Conservation (phyloP, 2,113 vertebrate species). For the Platysteira castanea region DNA sequence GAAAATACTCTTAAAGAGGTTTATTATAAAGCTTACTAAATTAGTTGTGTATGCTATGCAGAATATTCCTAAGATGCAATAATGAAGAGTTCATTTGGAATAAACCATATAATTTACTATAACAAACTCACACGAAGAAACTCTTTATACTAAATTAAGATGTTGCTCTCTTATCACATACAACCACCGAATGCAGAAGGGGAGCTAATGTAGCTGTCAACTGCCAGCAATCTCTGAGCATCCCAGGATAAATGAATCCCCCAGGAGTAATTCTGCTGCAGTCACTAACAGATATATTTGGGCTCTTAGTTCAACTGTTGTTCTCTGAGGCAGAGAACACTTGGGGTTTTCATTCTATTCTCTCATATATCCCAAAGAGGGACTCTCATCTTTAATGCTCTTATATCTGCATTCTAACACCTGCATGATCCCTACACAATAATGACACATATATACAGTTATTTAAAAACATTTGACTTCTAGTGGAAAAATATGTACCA, state of each 20-base stretch:
- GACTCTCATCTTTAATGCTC: neutral
- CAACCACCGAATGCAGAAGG: neutral
- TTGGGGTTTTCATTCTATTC: neutral
- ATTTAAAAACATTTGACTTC: neutral
- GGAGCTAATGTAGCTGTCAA: constrained; percentile 42
- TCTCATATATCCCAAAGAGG: neutral
- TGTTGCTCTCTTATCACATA: neutral
- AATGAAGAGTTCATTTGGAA: neutral
- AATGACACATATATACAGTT: neutral
- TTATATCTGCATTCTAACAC: neutral
- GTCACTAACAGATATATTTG: constrained; percentile 48
- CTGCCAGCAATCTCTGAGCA: constrained; percentile 1
- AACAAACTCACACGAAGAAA: neutral
- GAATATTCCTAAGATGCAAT: neutral
- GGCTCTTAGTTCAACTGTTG: constrained; percentile 32
- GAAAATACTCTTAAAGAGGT: neutral
- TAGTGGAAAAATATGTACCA: neutral
- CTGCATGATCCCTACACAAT: neutral
- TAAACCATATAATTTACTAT: neutral
- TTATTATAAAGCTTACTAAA: neutral
- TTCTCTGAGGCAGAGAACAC: constrained; percentile 5
- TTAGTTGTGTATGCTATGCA: neutral
- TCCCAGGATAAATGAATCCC: constrained; percentile 49
- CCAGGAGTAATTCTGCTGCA: constrained; percentile 46
- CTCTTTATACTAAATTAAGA: neutral